A percentile compares a stretch with the other conserved stretches of the same genome.
phyloP scores from a whole-genome alignment of 2,888 invertebrate genomes.

The Papilio gigon region DNA sequence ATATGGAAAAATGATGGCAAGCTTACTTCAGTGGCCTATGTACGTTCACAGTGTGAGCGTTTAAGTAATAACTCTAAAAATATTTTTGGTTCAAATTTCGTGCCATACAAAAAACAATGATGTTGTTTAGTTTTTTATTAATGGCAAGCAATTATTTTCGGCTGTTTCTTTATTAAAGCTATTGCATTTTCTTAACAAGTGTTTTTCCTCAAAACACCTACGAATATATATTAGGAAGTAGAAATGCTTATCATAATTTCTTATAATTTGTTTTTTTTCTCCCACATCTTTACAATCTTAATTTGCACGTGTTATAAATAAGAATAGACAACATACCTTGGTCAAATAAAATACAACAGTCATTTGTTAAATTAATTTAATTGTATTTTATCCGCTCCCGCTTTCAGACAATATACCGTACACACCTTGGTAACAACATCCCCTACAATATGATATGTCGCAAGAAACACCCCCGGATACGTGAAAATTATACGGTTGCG shows the following conservation, averaged over 20 bases:
- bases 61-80: background rate
- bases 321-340: too few species aligned
- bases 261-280: too few species aligned
- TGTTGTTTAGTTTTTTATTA: too few species aligned
- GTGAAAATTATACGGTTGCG: slow-evolving; percentile 80
- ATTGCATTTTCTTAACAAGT: too few species aligned
- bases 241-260: too few species aligned
- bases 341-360: too few species aligned
- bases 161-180: too few species aligned
- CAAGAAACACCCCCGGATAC: slow-evolving; percentile 73
- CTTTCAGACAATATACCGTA: slow-evolving; percentile 25
- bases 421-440: slow-evolving; percentile 34
- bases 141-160: too few species aligned
- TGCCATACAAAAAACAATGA: background rate
- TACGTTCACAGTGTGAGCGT: slow-evolving; percentile 36
- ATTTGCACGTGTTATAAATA: too few species aligned
- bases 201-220: too few species aligned
- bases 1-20: slow-evolving; percentile 81
- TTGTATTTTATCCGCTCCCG: slow-evolving; percentile 18
- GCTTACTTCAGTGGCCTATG: slow-evolving; percentile 59
- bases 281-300: too few species aligned
- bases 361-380: background rate
- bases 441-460: slow-evolving; percentile 58
- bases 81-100: background rate
- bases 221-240: too few species aligned